phyloP scores from a whole-genome alignment of 2,888 invertebrate species.

The Daptonema setosum region DNA sequence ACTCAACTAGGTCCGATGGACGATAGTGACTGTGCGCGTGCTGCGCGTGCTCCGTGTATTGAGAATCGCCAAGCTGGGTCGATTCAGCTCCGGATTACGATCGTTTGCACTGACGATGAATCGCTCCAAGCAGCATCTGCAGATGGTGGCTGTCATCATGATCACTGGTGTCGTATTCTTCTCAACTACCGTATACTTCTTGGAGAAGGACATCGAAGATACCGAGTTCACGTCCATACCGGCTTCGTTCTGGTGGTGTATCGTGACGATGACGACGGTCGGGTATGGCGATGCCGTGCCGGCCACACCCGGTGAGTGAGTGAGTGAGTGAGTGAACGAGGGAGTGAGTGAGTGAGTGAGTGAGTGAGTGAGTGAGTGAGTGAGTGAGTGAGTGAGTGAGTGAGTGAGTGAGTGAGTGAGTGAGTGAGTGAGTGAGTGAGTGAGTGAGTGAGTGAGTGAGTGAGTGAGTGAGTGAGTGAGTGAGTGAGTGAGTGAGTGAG shows the following conservation, averaged over 20 bases:
- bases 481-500: no score
- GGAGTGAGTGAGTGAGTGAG: no score
- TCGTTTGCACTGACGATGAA: not conserved
- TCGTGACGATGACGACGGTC: slow-evolving; percentile 1
- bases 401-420: no score
- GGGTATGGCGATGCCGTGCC: slow-evolving; percentile 1
- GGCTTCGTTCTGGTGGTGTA: slow-evolving; percentile 24
- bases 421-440: no score
- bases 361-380: no score
- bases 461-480: no score
- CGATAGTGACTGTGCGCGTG: not conserved
- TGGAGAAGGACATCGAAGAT: slow-evolving; percentile 22
- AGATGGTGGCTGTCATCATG: slow-evolving; percentile 1
- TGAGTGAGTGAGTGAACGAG: no score
- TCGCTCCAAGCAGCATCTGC: not conserved
- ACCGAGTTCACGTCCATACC: slow-evolving; percentile 25
- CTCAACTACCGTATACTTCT: slow-evolving; percentile 24
- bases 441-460: no score
- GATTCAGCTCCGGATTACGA: not conserved
- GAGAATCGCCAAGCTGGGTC: not conserved
- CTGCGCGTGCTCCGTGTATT: not conserved
- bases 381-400: no score
- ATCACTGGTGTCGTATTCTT: slow-evolving; percentile 21
- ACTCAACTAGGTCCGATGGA: slow-evolving; percentile 10
- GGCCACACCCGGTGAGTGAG: not conserved